phyloP scores from a whole-genome alignment of 2,888 invertebrate genomes.

The Lobophora halterata region DNA sequence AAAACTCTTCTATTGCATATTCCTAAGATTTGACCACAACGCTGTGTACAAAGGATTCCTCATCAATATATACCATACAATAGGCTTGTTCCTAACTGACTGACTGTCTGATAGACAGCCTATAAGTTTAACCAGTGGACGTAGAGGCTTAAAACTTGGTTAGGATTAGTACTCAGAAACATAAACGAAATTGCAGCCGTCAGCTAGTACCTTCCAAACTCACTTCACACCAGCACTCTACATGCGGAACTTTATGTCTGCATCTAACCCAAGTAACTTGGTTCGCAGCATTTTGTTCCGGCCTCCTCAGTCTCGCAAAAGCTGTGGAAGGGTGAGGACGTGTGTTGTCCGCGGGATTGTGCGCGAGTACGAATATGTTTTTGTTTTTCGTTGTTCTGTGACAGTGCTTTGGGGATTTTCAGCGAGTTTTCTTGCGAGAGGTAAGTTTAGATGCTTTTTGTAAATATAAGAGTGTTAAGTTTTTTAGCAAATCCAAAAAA shows the following conservation, averaged over 20 bases:
- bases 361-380: constrained; percentile 15
- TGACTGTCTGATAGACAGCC: no score
- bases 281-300: background rate
- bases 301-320: constrained; percentile 7
- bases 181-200: no score
- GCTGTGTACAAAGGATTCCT: no score
- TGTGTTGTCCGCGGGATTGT: constrained; percentile 1
- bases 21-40: no score
- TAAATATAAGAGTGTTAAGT: background rate
- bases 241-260: constrained; percentile 6
- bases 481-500: background rate
- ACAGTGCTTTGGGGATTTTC: constrained; percentile 2
- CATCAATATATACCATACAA: no score
- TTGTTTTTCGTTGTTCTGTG: constrained; percentile 3
- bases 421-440: no score
- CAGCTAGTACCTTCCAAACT: constrained; percentile 9
- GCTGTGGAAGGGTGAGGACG: constrained; percentile 5
- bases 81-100: no score
- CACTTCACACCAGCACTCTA: constrained; percentile 12
- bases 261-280: constrained; percentile 4
- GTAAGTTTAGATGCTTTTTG: constrained; percentile 8
- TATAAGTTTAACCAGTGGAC: no score
- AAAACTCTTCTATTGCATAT: no score
- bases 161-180: no score
- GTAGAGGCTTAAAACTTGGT: no score